Base-by-base conservation (phyloP, 2,113 vertebrate genomes). In the Amia ocellicauda region DNA sequence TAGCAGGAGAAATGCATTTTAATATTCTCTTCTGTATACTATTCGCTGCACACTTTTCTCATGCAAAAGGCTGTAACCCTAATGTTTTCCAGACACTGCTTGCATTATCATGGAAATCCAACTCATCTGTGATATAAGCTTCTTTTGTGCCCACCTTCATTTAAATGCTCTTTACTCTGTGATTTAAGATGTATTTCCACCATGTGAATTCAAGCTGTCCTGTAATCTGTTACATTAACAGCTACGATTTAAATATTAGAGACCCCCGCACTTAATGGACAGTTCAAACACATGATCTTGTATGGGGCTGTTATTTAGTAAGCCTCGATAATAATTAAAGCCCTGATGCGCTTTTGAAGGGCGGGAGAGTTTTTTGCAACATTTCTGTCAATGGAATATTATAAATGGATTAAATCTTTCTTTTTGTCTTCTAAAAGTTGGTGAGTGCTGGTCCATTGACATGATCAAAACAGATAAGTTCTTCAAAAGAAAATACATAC, bases 101-200 rank as follows among this genome's bases (percentile, higher is more conserved):
- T 47, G 11, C 45, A 47, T 47, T 47, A 47, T 2, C 45, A 47
- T 11, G 13, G n/a, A 47, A 47, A 47, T n/a, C 13, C 16, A 47
- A 11, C 13, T 16, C n/a, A 47, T 47, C 45, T 47, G 10, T 47
- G 10, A 47, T 47, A 13, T 47, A 47, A 47, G 10, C 45, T 0
- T 47, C 45, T 47, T 47, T 47, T 16, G 13, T n/a, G 45, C 45
- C 45, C 45, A 47, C n/a, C 45, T 47, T 16, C n/a, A 47, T 47
- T 47, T 47, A 47, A 36, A 36, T 47, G 45, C n/a, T 47, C 14
- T 47, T 47, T n/a, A 16, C 13, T 17, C 43, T 13, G n/a, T 14
- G 16, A n/a, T 47, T 47, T 36, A 36, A 36, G 31, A 47, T 47
- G 13, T 47, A 47, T 47, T 7, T 11, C 11, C 31, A 5, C 5